Percentiles rank a stretch among this genome's conserved stretches.
Conservation (phyloP, 1,140 invertebrate species). For the Euwallacea fornicatus region DNA sequence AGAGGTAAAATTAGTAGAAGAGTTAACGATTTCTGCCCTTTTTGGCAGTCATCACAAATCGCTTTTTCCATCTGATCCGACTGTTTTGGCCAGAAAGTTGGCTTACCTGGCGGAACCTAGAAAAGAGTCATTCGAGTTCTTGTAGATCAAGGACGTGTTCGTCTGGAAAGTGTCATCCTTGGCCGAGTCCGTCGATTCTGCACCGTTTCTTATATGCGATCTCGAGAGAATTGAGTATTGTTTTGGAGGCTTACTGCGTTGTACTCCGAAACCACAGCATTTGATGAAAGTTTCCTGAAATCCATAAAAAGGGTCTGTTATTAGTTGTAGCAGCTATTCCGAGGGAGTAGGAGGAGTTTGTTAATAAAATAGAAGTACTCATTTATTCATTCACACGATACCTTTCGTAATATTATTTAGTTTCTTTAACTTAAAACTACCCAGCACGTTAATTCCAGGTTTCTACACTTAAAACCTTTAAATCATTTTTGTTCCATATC, state of each 20-base stretch:
- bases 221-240: slow-evolving; percentile 44
- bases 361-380: neutral
- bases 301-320: slow-evolving; percentile 18
- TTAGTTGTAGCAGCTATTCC: slow-evolving; percentile 36
- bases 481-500: no score
- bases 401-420: no score
- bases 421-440: no score
- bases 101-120: slow-evolving; percentile 17
- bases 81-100: no score
- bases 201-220: slow-evolving; percentile 27
- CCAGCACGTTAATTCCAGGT: no score
- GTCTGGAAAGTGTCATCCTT: slow-evolving; percentile 43
- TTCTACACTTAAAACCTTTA: no score
- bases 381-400: neutral
- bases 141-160: slow-evolving; percentile 46
- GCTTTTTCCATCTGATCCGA: no score
- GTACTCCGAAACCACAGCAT: slow-evolving; percentile 41
- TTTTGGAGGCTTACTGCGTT: slow-evolving; percentile 41
- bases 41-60: no score
- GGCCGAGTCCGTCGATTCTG: slow-evolving; percentile 44
- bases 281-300: slow-evolving; percentile 46
- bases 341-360: neutral
- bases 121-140: slow-evolving; percentile 43
- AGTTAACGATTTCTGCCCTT: no score
- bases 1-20: neutral